Evolutionary conservation across 2,113 vertebrate species (phyloP), one percentile per base, ranked within the genome.

Genomic region (Vicugna pacos): DNA sequence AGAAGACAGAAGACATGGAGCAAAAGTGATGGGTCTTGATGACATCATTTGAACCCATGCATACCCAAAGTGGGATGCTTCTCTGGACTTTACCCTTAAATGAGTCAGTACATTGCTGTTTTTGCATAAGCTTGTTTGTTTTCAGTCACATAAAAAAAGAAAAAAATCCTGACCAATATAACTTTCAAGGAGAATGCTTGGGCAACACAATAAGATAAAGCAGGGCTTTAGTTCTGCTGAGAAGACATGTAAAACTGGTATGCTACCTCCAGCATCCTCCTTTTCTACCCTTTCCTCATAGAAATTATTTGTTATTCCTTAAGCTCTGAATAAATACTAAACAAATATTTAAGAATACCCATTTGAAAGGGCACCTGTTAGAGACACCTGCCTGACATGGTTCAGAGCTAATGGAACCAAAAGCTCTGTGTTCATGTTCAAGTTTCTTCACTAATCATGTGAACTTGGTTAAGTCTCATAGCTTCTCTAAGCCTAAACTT

Each of bases 71-170:
- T 30, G 26, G 81, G 58, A 83, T 26, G 14, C 19, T 13, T 54
- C 52, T 28, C 75, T 72, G 62, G 69, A 35, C 19, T 62, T 62
- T 67, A 69, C 60, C 54, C n/a, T 76, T 84, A 42, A 94, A 54
- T 7, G 14, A 65, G 60, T 22, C 8, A 65, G 24, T 35, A 75
- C 16, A 42, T 77, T 54, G 28, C 15, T 3, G 5, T 50, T 52
- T 93, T 92, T 84, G 81, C 26, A 80, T 93, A 79, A 64, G 15
- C 14, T 42, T 91, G 12, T 69, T 52, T 91, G 16, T 94, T 93
- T 70, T 24, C 54, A 72, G 35, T 60, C 38, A 75, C 35, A 65
- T 82, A 64, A 5, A 67, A 16, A 75, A 73, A 50, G 20, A n/a
- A 90, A 50, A 86, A 20, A 93, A 48, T 54, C 76, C 50, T 26